Base-by-base conservation (phyloP, 2,888 invertebrate genomes). In the Stomorhina lunata region DNA sequence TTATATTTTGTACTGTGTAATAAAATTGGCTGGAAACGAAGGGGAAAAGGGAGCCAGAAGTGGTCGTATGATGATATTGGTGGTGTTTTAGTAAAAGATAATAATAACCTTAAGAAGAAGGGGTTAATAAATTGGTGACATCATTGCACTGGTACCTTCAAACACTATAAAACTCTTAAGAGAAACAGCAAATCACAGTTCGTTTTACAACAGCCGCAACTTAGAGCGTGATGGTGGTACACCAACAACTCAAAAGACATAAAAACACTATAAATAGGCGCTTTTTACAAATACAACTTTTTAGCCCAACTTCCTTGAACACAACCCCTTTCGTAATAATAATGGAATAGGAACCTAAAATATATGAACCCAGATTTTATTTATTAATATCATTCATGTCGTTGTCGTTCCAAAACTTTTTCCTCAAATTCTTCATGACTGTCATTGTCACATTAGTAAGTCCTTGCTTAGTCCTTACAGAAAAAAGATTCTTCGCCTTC, bases 81-180 rank as follows among this genome's bases (percentile, higher is more conserved):
- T 37, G 79, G 40, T 73, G 37, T 43, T 27, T 34, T 73, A 68
- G 34, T 4, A 68, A 17, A 0, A 29, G 43, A 55, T 10, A 2
- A 0, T 53, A 20, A 43, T 2, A 50, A 25, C 9, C 37, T 5
- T n/a, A 3, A 68, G 61, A 37, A 22, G 40, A 75, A 65, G 63
- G 69, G 68, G 68, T 55, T 80, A 65, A 75, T 69, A 65, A 75
- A 34, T 63, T 76, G 82, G 82, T 82, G 82, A 79, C 75, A 82
- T 82, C 82, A 82, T 43, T 75, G 55, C n/a, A 20, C 82, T 82
- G 82, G 82, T 82, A 82, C 82, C 65, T 55, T 48, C 15, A 59
- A 79, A 66, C 59, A 55, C 68, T 59, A 37, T 57, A 68, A 68
- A 48, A 22, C 53, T 48, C 17, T 45, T 59, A 50, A 65, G 10